Percentiles rank a stretch among this genome's conserved stretches.
Conservation (phyloP, 2,113 vertebrate genomes). For the Cygnus buccinator region DNA sequence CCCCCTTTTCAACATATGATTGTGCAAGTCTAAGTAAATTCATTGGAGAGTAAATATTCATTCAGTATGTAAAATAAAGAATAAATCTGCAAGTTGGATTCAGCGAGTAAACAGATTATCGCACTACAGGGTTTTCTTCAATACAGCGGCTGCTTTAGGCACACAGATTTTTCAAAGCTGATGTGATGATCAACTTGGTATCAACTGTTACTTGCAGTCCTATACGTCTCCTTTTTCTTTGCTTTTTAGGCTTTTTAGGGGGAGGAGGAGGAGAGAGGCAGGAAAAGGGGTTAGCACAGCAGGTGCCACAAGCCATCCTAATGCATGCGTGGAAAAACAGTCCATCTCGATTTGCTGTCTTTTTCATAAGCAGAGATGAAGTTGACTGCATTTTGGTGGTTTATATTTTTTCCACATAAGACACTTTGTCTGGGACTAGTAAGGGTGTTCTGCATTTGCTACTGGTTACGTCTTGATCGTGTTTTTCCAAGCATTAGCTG, state of each 20-base stretch:
- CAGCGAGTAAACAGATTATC: neutral
- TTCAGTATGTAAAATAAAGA: slow-evolving; percentile 21
- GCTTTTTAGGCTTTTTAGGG: neutral
- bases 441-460: neutral
- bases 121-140: neutral
- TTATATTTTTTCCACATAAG: neutral
- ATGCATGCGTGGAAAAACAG: neutral
- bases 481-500: slow-evolving; percentile 13
- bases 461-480: neutral
- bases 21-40: slow-evolving; percentile 48
- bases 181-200: neutral
- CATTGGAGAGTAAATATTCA: slow-evolving; percentile 31
- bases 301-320: neutral
- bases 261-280: neutral
- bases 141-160: neutral
- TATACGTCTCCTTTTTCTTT: neutral
- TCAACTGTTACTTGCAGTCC: neutral
- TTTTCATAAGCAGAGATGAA: neutral
- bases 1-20: neutral
- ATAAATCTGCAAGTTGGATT: neutral
- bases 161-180: neutral
- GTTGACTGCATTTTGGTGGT: neutral
- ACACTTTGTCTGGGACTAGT: neutral
- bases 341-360: neutral
- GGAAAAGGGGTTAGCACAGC: neutral